phyloP scores from a whole-genome alignment of 2,797 vertebrate genomes.

The Sebastes steindachneri region DNA sequence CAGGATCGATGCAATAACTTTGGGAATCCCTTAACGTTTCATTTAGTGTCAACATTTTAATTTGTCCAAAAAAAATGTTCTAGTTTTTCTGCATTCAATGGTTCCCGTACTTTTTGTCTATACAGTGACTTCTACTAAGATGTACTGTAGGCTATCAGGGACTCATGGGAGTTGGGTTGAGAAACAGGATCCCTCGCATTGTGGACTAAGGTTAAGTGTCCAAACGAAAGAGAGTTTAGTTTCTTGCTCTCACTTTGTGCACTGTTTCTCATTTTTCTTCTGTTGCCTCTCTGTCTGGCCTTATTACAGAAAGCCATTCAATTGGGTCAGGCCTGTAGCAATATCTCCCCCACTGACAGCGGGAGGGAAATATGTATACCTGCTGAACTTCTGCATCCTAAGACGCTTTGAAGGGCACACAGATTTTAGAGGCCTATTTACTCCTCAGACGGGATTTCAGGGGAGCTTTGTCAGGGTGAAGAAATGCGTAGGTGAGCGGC shows the following conservation, averaged over 20 bases:
- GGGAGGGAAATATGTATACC: slow-evolving; percentile 43
- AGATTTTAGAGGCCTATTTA: slow-evolving; percentile 23
- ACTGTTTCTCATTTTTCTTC: slow-evolving; percentile 64
- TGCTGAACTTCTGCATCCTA: slow-evolving; percentile 42
- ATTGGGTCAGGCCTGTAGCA: slow-evolving; percentile 76
- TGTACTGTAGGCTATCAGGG: neutral
- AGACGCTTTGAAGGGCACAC: slow-evolving; percentile 36
- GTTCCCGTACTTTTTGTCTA: too few species aligned
- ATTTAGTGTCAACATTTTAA: neutral
- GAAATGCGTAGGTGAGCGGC: slow-evolving; percentile 34
- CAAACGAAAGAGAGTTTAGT: slow-evolving; percentile 60
- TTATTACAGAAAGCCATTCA: slow-evolving; percentile 71
- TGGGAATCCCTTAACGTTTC: neutral
- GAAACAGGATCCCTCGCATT: slow-evolving; percentile 54
- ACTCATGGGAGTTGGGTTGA: slow-evolving; percentile 42
- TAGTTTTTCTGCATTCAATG: too few species aligned
- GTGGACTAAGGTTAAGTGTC: slow-evolving; percentile 67
- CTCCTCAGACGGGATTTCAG: neutral
- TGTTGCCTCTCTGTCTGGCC: slow-evolving; percentile 66
- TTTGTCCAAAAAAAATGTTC: neutral
- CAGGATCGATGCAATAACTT: neutral
- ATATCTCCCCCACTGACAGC: slow-evolving; percentile 46
- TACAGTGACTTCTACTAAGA: neutral
- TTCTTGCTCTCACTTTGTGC: slow-evolving; percentile 64
- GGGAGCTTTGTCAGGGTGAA: neutral